phyloP scores from a whole-genome alignment of 2,113 vertebrate genomes.

The Cynoglossus semilaevis region DNA sequence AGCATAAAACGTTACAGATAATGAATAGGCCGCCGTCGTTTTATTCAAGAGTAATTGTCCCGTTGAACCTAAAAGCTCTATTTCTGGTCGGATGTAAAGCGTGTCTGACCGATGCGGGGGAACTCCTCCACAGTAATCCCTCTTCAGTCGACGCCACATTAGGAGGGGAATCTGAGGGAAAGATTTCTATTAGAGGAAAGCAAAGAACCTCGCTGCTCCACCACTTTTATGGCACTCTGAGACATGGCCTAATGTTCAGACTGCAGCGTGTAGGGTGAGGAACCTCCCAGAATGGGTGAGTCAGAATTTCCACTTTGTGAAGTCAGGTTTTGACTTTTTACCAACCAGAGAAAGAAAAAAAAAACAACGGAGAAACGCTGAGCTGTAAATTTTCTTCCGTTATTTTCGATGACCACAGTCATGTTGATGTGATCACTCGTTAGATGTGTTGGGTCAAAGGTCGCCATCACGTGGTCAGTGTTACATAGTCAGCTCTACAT shows the following conservation, averaged over 20 bases:
- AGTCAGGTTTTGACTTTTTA: background rate
- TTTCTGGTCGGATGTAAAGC: slow-evolving; percentile 35
- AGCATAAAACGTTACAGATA: slow-evolving; percentile 30
- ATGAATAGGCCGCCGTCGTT: slow-evolving; percentile 37
- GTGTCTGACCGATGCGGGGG: slow-evolving; percentile 21
- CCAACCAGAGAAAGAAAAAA: background rate
- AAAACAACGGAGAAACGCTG: background rate
- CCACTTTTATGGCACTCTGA: slow-evolving; percentile 6
- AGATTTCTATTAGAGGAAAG: slow-evolving; percentile 6
- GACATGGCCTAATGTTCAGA: slow-evolving; percentile 3
- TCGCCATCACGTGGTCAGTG: no score
- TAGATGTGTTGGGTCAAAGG: no score
- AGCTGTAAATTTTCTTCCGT: background rate
- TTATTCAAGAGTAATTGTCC: slow-evolving; percentile 49
- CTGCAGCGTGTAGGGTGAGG: slow-evolving; percentile 7
- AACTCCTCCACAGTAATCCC: slow-evolving; percentile 33
- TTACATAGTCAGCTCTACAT: no score
- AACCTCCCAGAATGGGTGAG: slow-evolving; percentile 7
- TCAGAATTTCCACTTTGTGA: slow-evolving; percentile 2
- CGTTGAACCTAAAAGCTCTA: slow-evolving; percentile 42
- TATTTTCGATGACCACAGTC: background rate
- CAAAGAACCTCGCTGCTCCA: background rate
- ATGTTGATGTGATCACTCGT: no score
- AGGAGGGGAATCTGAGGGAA: slow-evolving; percentile 7
- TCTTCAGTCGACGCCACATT: slow-evolving; percentile 14